Base-by-base conservation (phyloP, 2,113 vertebrate genomes). In the Myodes glareolus region DNA sequence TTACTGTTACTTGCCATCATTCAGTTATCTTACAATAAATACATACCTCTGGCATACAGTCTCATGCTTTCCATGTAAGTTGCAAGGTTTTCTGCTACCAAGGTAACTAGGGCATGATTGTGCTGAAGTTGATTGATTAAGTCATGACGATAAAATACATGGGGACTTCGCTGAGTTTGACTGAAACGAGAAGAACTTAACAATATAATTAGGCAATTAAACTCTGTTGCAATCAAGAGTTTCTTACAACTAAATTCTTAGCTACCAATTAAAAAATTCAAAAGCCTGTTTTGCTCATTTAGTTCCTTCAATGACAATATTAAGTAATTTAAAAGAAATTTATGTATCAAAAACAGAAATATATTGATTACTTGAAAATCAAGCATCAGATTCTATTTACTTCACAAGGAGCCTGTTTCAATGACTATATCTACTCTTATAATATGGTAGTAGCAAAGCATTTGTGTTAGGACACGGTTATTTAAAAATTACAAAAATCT, bases 51-150 rank as follows among this genome's bases (percentile, higher is more conserved):
- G 81, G 99, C 99, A 98, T 99, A 99, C 91, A 99, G 99, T 96
- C 99, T 99, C 99, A 99, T 99, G 96, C 99, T 99, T 98, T 99
- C 99, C 99, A 99, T 99, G 96, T 99, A 99, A 84, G 99, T 99
- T 16, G 99, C 99, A 94, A 99, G 99, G 98, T 99, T 99, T 98
- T 99, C 99, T 95, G 99, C 99, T 97, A 99, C 99, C 98, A 99
- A 91, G 42, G 99, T 99, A 98, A 99, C 99, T 88, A 99, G 99
- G 90, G 99, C 99, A 87, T 99, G 99, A 99, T 99, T 99, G 98
- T 99, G 99, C 98, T 99, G 99, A 96, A 99, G 99, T 98, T 99
- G 99, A 99, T 99, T 99, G 98, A 99, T 99, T 99, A 99, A 99
- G 96, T 99, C 99, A 97, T 99, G 99, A 67, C 99, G 99, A 97